Evolutionary conservation across 2,888 invertebrate species (phyloP).

Genomic region (Aphidius colemani): DNA sequence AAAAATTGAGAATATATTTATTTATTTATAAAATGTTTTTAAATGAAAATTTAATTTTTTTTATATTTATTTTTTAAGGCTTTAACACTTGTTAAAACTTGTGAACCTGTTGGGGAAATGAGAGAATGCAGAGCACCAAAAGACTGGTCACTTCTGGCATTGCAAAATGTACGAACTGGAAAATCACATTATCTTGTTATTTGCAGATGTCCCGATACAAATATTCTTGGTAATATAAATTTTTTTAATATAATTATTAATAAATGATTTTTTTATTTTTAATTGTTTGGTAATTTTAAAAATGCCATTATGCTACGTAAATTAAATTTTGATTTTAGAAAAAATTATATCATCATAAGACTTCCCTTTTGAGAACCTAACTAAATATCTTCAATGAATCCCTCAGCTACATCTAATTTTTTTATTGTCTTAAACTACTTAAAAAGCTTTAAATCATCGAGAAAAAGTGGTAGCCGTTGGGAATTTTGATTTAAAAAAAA

Average conservation of each 20-base stretch:
- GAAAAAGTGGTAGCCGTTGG: too few relatives aligned
- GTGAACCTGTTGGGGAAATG: conserved; percentile 91
- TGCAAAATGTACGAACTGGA: conserved; percentile 90
- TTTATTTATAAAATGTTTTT: not conserved
- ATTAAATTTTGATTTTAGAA: too few relatives aligned
- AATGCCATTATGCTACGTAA: too few relatives aligned
- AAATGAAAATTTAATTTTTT: not conserved
- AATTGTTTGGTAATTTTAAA: not conserved
- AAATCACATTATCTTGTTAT: conserved; percentile 93
- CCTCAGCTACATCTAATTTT: too few relatives aligned
- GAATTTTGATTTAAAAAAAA: too few relatives aligned
- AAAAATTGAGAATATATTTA: not conserved
- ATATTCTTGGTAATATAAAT: conserved; percentile 73
- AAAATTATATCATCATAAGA: too few relatives aligned
- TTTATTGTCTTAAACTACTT: too few relatives aligned
- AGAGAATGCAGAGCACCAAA: conserved; percentile 84
- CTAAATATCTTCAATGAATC: too few relatives aligned
- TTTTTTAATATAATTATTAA: conserved; percentile 1
- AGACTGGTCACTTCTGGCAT: conserved; percentile 88
- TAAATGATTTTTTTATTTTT: not conserved
- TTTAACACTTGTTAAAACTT: conserved; percentile 88
- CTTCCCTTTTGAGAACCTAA: too few relatives aligned
- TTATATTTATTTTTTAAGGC: conserved; percentile 62
- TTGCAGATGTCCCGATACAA: conserved; percentile 85
- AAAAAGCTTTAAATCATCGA: too few relatives aligned